Percentiles rank a stretch among this genome's conserved stretches.
phyloP scores from a whole-genome alignment of 37 sponge, comb jelly and placozoan species.

The Amphimedon queenslandica region DNA sequence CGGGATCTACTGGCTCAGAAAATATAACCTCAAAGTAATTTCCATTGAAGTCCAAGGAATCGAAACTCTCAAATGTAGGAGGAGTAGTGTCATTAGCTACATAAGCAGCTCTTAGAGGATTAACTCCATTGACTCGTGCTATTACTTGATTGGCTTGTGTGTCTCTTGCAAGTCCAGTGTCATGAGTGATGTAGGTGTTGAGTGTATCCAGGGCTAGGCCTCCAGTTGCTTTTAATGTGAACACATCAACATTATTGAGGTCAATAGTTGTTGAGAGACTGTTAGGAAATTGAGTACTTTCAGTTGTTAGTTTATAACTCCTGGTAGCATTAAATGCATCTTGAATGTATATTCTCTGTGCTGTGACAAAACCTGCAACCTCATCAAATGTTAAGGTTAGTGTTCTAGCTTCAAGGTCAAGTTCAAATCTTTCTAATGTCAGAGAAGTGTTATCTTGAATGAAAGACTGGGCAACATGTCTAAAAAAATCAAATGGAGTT shows the following conservation, averaged over 20 bases:
- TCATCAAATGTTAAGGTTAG: slow-evolving; percentile 76
- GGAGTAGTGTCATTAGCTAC: slow-evolving; percentile 49
- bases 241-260: slow-evolving; percentile 49
- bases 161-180: slow-evolving; percentile 31
- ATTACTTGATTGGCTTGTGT: slow-evolving; percentile 24
- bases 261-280: slow-evolving; percentile 20
- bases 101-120: slow-evolving; percentile 71
- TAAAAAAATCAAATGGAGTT: background rate
- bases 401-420: slow-evolving; percentile 59
- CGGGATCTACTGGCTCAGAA: slow-evolving; percentile 80
- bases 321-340: slow-evolving; percentile 57
- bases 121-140: slow-evolving; percentile 55
- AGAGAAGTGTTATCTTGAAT: slow-evolving; percentile 60
- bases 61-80: slow-evolving; percentile 51
- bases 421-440: slow-evolving; percentile 36
- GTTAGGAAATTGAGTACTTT: background rate
- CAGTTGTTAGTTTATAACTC: slow-evolving; percentile 46
- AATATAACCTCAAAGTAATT: slow-evolving; percentile 59
- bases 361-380: slow-evolving; percentile 29
- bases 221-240: slow-evolving; percentile 53
- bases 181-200: slow-evolving; percentile 68
- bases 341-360: slow-evolving; percentile 54
- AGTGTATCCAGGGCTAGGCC: slow-evolving; percentile 59
- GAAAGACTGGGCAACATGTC: slow-evolving; percentile 26
- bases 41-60: slow-evolving; percentile 57